Conservation (phyloP, 2,797 vertebrate genomes). For the Spizella passerina region DNA sequence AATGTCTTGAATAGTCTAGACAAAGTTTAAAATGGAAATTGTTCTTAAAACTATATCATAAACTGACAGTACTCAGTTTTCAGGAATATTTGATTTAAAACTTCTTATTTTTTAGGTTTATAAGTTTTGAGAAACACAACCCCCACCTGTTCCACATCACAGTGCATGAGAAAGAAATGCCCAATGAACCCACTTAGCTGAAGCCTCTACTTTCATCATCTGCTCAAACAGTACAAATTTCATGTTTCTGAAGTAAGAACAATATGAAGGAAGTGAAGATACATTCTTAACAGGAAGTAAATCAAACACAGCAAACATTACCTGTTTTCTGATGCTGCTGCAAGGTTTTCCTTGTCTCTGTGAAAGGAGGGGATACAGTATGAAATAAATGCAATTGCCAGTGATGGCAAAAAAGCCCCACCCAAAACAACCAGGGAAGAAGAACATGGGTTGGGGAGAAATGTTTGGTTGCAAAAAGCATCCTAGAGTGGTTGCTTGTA, state of each 20-base stretch:
- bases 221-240: background rate
- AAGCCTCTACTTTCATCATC: background rate
- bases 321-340: conserved; percentile 71
- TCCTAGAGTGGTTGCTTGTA: conserved; percentile 38
- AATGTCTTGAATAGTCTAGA: background rate
- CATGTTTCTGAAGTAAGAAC: background rate
- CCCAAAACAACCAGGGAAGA: background rate
- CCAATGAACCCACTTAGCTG: background rate
- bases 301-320: conserved; percentile 57
- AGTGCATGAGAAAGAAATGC: background rate
- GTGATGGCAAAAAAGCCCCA: background rate
- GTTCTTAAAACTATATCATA: background rate
- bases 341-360: conserved; percentile 73
- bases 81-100: background rate
- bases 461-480: conserved; percentile 65
- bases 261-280: background rate
- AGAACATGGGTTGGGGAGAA: background rate
- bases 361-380: conserved; percentile 70
- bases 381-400: background rate
- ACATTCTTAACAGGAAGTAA: background rate
- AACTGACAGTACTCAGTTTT: background rate
- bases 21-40: background rate
- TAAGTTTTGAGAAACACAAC: background rate
- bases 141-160: background rate
- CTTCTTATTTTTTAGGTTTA: background rate